phyloP scores from a whole-genome alignment of 2,888 invertebrate genomes.

The Brachyptera risi region DNA sequence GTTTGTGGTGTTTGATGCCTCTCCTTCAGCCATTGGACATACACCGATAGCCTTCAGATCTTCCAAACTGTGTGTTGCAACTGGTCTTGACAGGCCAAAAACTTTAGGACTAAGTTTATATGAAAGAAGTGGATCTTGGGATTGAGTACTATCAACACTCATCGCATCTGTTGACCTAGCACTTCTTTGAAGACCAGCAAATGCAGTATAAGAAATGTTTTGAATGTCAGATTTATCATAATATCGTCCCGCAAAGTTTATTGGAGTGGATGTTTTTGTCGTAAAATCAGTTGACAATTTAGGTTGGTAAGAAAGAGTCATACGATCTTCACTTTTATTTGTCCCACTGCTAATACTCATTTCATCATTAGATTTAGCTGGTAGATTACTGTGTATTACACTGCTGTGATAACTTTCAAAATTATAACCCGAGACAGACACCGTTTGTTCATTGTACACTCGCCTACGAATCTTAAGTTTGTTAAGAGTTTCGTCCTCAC shows the following conservation, averaged over 20 bases:
- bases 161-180: slow-evolving; percentile 26
- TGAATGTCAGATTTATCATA: slow-evolving; percentile 38
- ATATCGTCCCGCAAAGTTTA: slow-evolving; percentile 20
- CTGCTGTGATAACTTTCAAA: not conserved
- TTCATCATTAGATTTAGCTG: slow-evolving; percentile 34
- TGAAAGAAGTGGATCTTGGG: slow-evolving; percentile 40
- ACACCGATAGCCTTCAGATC: slow-evolving; percentile 39
- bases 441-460: slow-evolving; percentile 41
- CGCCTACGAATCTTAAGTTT: not conserved
- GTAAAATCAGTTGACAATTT: too few species aligned
- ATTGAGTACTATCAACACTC: slow-evolving; percentile 28
- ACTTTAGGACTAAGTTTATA: slow-evolving; percentile 65
- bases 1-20: slow-evolving; percentile 13
- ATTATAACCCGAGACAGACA: slow-evolving; percentile 42
- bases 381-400: not conserved
- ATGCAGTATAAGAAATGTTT: slow-evolving; percentile 42
- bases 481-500: slow-evolving; percentile 33
- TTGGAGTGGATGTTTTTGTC: not conserved
- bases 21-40: not conserved
- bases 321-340: slow-evolving; percentile 33
- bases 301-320: slow-evolving; percentile 10
- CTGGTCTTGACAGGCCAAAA: slow-evolving; percentile 49
- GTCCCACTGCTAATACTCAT: slow-evolving; percentile 38
- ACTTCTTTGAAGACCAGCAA: slow-evolving; percentile 19
- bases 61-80: slow-evolving; percentile 44